Evolutionary conservation across 1,140 invertebrate genomes (phyloP).

Genomic region (Apolygus lucorum): DNA sequence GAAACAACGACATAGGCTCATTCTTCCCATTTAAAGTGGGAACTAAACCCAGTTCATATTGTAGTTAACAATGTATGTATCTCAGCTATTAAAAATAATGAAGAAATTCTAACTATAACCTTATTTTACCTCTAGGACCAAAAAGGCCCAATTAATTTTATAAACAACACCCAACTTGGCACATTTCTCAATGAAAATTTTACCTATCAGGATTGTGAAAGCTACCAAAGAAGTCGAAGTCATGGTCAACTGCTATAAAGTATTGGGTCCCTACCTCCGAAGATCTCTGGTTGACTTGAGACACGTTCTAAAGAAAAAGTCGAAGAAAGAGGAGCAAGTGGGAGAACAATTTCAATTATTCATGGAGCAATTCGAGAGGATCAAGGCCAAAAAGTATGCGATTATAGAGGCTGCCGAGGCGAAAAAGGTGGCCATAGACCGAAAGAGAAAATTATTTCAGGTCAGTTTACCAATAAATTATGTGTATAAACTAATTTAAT

Average conservation of each 20-base stretch:
- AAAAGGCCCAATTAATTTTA: no score
- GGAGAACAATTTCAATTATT: neutral
- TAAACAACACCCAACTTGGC: no score
- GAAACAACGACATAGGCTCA: no score
- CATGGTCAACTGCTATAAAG: neutral
- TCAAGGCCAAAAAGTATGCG: neutral
- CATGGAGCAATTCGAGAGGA: neutral
- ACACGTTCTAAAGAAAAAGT: neutral
- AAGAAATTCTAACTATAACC: no score
- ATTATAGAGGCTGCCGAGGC: constrained; percentile 1
- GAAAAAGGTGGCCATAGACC: neutral
- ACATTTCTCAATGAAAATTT: neutral
- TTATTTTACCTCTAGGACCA: no score
- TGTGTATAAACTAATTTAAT: no score
- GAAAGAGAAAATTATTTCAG: neutral
- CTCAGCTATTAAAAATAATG: no score
- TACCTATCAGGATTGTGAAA: neutral
- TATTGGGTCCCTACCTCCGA: neutral
- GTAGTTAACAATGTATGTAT: no score
- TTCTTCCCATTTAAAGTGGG: no score
- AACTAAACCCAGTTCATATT: no score
- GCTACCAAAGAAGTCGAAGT: neutral
- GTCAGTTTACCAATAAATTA: no score
- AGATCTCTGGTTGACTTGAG: neutral
- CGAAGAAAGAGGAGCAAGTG: neutral